Percentiles rank a stretch among this genome's conserved stretches.
Evolutionary conservation across 2,888 invertebrate species (phyloP).

Genomic region (Chromoteleia sp.): DNA sequence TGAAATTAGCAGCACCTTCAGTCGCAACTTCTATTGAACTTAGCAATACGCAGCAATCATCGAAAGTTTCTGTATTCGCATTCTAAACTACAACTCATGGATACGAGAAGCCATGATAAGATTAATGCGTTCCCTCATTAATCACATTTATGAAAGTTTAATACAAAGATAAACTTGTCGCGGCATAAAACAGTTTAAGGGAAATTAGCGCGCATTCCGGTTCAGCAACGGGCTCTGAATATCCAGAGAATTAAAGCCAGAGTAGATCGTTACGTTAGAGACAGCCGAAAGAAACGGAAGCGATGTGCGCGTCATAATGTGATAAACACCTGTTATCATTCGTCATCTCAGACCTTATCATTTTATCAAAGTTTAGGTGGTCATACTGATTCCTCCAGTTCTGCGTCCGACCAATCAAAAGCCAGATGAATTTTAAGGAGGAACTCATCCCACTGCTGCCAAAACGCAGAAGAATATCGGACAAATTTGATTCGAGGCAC

Average conservation of each 20-base stretch:
- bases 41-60: background rate
- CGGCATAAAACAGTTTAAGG: constrained; percentile 22
- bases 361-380: constrained; percentile 6
- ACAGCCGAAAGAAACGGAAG: no score
- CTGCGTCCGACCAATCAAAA: constrained; percentile 1
- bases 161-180: constrained; percentile 8
- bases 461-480: background rate
- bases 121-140: constrained; percentile 18
- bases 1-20: no score
- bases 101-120: constrained; percentile 15
- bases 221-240: background rate
- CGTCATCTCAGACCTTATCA: background rate
- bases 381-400: background rate
- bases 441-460: constrained; percentile 11
- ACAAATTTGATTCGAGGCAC: background rate
- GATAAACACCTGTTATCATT: constrained; percentile 11
- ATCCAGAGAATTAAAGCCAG: background rate
- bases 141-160: constrained; percentile 26
- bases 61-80: background rate
- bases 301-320: constrained; percentile 4
- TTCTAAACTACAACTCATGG: constrained; percentile 1
- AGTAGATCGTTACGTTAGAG: no score
- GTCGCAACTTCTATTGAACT: no score
- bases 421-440: constrained; percentile 9
- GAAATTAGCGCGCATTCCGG: constrained; percentile 4